Evolutionary conservation across 2,888 invertebrate species (phyloP).

Genomic region (Torymus aiolomorphi): DNA sequence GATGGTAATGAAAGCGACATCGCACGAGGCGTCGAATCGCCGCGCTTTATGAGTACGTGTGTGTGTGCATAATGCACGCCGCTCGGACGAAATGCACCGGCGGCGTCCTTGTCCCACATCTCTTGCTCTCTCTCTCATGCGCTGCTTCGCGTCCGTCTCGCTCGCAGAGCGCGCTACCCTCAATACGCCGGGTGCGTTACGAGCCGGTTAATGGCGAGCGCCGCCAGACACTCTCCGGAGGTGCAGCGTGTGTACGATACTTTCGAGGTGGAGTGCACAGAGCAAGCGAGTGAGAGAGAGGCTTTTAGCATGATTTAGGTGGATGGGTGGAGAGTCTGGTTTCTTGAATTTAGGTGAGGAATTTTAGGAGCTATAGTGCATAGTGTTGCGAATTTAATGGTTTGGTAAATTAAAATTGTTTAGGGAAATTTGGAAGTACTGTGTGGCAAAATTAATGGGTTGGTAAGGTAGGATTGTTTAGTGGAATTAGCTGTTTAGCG

Average conservation of each 20-base stretch:
- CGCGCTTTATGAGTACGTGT: no score
- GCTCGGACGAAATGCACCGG: constrained; percentile 23
- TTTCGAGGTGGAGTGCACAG: no score
- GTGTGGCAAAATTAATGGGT: not conserved
- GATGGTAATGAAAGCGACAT: constrained; percentile 42
- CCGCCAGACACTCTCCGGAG: no score
- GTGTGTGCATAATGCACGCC: not conserved
- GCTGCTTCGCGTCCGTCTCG: not conserved
- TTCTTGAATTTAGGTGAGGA: no score
- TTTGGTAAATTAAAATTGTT: no score
- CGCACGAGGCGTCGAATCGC: constrained; percentile 2
- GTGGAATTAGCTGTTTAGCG: not conserved
- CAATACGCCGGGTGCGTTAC: not conserved
- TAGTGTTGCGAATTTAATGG: no score
- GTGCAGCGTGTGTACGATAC: no score
- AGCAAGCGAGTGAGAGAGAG: no score
- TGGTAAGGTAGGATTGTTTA: not conserved
- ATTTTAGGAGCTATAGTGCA: no score
- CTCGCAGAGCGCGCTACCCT: not conserved
- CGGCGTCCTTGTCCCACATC: constrained; percentile 72
- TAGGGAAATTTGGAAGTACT: not conserved
- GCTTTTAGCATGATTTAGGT: no score
- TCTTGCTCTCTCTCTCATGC: constrained; percentile 14
- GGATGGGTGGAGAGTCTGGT: no score
- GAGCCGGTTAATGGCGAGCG: no score